Base-by-base conservation (phyloP, 2,113 vertebrate species). In the Clarias gariepinus region DNA sequence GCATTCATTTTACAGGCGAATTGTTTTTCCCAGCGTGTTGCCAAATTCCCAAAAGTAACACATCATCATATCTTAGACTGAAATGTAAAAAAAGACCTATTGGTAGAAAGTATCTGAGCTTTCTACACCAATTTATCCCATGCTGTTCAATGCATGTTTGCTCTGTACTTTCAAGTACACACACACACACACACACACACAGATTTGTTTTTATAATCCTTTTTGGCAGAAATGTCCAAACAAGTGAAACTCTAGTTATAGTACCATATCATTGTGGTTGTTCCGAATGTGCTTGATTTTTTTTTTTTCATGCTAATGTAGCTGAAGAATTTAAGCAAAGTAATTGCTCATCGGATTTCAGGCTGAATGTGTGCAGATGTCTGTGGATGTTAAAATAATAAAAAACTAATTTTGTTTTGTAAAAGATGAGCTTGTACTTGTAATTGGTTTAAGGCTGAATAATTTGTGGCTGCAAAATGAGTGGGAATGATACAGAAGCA, bases 281-380 rank as follows among this genome's bases (percentile, higher is more conserved):
- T 91, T 85, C 87, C 87, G 68, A 85, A 90, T 87, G 88, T 74
- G 88, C 90, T 82, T 90, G 36, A 82, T 88, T 69, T 63, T 61
- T 61, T 61, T 91, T 92, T 92, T 91, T 91, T 92, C 89, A 92
- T 92, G 90, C 78, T 91, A 93, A 93, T 92, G 83, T 84, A 82
- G 88, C 76, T 84, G 84, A 77, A 85, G 88, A 85, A 89, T 87
- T 86, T 87, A 85, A 89, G 87, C 90, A 89, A 89, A 90, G 89
- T 91, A 92, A 92, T 91, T 92, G 89, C 88, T 89, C 76, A 89
- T 86, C 33, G 36, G 58, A 64, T 83, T 79, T 73, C 30, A 58
- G 53, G 76, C 76, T 81, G 57, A 52, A 53, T 84, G 60, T 63
- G 28, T 74, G 77, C 64, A 47, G 84, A 77, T 87, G 90, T 86